Percentiles rank a stretch among this genome's conserved stretches.
Conservation (phyloP, 2,888 invertebrate species). For the Anticlea derivata region DNA sequence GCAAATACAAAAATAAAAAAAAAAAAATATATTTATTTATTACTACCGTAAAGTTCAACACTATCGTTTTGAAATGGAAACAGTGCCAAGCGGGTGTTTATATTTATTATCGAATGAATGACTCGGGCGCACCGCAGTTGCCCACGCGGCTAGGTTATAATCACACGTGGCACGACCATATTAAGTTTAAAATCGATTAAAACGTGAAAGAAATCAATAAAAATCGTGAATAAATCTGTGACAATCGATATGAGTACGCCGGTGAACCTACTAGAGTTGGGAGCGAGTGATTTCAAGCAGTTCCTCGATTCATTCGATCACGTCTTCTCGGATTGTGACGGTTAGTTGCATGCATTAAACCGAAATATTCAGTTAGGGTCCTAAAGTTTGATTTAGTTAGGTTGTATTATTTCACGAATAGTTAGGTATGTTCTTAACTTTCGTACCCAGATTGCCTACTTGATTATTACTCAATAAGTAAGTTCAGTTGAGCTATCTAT, state of each 20-base stretch:
- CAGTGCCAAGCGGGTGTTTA: constrained; percentile 36
- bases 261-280: constrained; percentile 68
- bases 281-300: constrained; percentile 67
- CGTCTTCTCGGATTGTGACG: constrained; percentile 91
- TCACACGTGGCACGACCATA: constrained; percentile 55
- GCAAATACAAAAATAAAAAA: background rate
- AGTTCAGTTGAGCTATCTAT: no score
- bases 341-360: constrained; percentile 81
- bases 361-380: background rate
- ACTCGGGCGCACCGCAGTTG: constrained; percentile 63
- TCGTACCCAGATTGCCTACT: no score
- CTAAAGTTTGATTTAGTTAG: no score
- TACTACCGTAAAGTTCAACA: background rate
- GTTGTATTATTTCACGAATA: no score
- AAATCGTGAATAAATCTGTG: background rate
- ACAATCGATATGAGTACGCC: constrained; percentile 47
- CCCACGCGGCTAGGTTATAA: constrained; percentile 51
- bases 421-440: no score
- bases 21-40: no score
- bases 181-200: constrained; percentile 7
- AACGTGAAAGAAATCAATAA: constrained; percentile 25
- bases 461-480: no score
- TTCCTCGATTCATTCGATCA: constrained; percentile 87
- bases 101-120: constrained; percentile 46
- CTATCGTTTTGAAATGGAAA: constrained; percentile 42